phyloP scores from a whole-genome alignment of 2,797 vertebrate species.

The Dicrostonyx torquatus region DNA sequence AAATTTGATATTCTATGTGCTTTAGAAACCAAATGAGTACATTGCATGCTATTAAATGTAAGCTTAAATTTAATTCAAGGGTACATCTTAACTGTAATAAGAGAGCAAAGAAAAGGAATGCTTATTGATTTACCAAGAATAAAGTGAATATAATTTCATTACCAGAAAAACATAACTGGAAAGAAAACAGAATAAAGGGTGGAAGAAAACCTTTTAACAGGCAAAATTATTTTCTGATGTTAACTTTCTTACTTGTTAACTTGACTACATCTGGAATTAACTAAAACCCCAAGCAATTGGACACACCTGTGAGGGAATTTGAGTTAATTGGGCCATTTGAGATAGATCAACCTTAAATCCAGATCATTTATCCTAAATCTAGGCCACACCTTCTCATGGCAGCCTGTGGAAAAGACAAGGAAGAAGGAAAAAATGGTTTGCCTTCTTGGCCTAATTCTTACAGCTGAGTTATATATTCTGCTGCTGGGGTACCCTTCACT shows the following conservation, averaged over 20 bases:
- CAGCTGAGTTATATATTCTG: neutral
- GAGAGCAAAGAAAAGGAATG: neutral
- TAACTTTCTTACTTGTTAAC: neutral
- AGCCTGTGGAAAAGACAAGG: neutral
- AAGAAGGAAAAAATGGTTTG: neutral
- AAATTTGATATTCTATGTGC: constrained; percentile 44
- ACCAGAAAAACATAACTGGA: constrained; percentile 1
- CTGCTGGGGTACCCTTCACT: neutral
- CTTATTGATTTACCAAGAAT: constrained; percentile 29
- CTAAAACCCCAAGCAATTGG: neutral
- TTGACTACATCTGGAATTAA: neutral
- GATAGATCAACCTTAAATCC: neutral
- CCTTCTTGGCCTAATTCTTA: neutral
- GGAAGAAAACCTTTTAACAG: neutral
- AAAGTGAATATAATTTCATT: constrained; percentile 56
- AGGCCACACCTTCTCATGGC: too few relatives aligned
- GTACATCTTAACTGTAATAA: constrained; percentile 36
- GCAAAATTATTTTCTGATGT: neutral
- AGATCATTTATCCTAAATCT: neutral
- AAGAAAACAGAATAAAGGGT: constrained; percentile 52
- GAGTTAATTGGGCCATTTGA: neutral
- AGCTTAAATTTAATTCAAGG: constrained; percentile 33
- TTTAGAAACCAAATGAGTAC: constrained; percentile 37
- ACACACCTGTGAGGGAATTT: neutral
- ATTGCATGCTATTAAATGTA: constrained; percentile 11